These are phyloP conservation scores for Salarias fasciatus DNA, from an alignment of 2,797 vertebrate genomes.

Conservation along the genomic window DNA sequence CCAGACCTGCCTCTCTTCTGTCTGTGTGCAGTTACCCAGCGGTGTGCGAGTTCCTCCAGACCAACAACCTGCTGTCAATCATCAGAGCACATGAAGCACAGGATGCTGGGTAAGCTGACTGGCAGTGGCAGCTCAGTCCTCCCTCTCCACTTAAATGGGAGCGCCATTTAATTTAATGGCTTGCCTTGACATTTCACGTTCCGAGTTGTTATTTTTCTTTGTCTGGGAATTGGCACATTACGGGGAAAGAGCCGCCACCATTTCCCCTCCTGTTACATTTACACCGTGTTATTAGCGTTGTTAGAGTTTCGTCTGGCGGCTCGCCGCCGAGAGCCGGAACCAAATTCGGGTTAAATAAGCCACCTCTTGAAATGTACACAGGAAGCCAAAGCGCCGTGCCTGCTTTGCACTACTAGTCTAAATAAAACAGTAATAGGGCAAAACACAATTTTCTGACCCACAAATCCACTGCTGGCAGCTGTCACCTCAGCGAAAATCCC, in stretches of 20 bases:
- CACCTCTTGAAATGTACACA: neutral
- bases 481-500: conserved; percentile 57
- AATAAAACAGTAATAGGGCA: conserved; percentile 14
- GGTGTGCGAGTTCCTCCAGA: conserved; percentile 98
- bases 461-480: conserved; percentile 54
- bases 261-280: conserved; percentile 15
- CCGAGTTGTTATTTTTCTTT: conserved; percentile 28
- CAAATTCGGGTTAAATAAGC: conserved; percentile 28
- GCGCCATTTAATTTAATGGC: conserved; percentile 48
- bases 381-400: conserved; percentile 14
- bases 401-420: conserved; percentile 11
- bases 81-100: conserved; percentile 98
- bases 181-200: conserved; percentile 47
- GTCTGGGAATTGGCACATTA: conserved; percentile 26
- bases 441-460: conserved; percentile 37
- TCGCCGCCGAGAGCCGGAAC: neutral
- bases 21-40: conserved; percentile 89
- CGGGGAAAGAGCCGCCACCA: conserved; percentile 8
- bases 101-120: conserved; percentile 91
- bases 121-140: conserved; percentile 28
- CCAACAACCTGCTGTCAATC: conserved; percentile 99
- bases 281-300: conserved; percentile 22
- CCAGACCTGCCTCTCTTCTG: neutral
- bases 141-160: conserved; percentile 37
- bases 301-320: conserved; percentile 15